Conservation (phyloP, 2,888 invertebrate species). For the Pachymerium ferrugineum region DNA sequence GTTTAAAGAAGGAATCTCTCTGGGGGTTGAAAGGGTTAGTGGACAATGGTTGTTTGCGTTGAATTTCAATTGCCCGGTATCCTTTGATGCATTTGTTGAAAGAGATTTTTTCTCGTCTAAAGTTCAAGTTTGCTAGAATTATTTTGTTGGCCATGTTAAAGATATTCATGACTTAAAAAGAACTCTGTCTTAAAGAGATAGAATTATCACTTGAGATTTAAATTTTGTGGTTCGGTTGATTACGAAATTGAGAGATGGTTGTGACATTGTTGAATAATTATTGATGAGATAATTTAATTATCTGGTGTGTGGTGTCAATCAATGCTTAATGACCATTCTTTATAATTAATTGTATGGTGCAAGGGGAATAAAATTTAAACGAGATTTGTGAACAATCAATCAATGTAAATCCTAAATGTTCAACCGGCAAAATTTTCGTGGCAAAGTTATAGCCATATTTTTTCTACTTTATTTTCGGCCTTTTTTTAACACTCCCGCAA, state of each 20-base stretch:
- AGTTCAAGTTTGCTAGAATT: no score
- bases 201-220: no score
- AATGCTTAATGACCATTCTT: slow-evolving; percentile 6
- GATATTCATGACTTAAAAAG: no score
- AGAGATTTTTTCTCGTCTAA: not conserved
- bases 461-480: no score
- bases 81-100: not conserved
- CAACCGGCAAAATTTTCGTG: no score
- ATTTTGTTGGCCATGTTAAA: no score
- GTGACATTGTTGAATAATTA: not conserved
- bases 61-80: slow-evolving; percentile 24
- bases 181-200: no score
- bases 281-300: slow-evolving; percentile 1
- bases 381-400: no score
- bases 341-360: slow-evolving; percentile 2
- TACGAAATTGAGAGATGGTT: not conserved
- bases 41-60: slow-evolving; percentile 22
- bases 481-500: no score
- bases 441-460: no score
- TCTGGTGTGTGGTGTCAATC: slow-evolving; percentile 24
- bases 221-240: not conserved
- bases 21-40: slow-evolving; percentile 4
- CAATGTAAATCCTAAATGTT: no score
- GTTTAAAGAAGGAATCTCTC: slow-evolving; percentile 1
- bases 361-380: not conserved